Percentiles rank a stretch among this genome's conserved stretches.
Evolutionary conservation across 2,113 vertebrate genomes (phyloP).

Genomic region (mouse (Mus musculus)): DNA sequence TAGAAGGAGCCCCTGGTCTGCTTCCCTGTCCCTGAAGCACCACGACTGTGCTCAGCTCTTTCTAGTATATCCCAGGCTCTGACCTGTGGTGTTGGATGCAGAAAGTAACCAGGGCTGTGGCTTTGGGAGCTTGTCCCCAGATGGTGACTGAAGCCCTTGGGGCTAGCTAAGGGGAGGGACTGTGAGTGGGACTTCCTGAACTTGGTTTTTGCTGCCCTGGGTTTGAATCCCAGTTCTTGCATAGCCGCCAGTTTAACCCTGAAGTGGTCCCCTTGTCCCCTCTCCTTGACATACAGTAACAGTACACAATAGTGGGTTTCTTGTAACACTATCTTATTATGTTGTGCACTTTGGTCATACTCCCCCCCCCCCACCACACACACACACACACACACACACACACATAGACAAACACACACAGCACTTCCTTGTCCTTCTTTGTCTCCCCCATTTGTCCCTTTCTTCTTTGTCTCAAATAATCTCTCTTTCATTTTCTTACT

Average conservation of each 20-base stretch:
- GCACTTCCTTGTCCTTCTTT: neutral
- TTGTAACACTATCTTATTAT: neutral
- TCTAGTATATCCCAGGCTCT: conserved; percentile 19
- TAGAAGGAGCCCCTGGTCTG: conserved; percentile 20
- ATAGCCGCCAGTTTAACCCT: neutral
- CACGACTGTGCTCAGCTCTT: neutral
- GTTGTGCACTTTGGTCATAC: neutral
- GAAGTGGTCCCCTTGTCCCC: neutral
- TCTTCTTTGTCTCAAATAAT: neutral
- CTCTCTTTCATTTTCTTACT: neutral
- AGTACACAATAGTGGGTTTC: neutral
- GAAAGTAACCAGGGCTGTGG: neutral
- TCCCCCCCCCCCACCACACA: too few relatives aligned
- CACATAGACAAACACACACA: too few relatives aligned
- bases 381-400: too few relatives aligned
- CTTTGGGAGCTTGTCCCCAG: conserved; percentile 57
- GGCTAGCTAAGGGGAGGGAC: neutral
- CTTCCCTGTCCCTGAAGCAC: neutral
- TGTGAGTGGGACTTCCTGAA: neutral
- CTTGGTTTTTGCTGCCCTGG: neutral
- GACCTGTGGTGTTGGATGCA: accelerated
- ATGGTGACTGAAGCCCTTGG: neutral
- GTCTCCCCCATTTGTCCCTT: neutral
- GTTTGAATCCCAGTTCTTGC: neutral
- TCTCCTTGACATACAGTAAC: neutral